A percentile compares a stretch with the other conserved stretches of the same genome.
Evolutionary conservation across 1,140 invertebrate genomes (phyloP).

Genomic region (Lanistes nyassanus): DNA sequence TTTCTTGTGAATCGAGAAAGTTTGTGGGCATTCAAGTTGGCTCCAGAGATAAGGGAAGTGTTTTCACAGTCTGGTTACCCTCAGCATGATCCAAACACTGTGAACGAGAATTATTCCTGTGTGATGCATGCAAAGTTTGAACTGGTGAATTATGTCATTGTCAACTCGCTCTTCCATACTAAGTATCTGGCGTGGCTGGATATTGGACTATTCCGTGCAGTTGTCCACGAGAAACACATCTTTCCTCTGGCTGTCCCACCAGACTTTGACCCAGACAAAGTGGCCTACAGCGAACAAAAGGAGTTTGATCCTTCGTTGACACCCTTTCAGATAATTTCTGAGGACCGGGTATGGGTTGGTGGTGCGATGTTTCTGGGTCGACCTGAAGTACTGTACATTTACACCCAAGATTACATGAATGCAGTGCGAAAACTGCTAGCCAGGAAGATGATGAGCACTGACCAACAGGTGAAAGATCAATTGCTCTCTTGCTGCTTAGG

Average conservation of each 20-base stretch:
- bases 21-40: slow-evolving; percentile 54
- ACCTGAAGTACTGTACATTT: slow-evolving; percentile 40
- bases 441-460: slow-evolving; percentile 48
- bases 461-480: slow-evolving; percentile 51
- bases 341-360: slow-evolving; percentile 50
- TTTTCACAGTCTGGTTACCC: slow-evolving; percentile 51
- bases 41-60: slow-evolving; percentile 43
- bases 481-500: slow-evolving; percentile 33
- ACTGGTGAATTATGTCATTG: slow-evolving; percentile 46
- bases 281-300: slow-evolving; percentile 52
- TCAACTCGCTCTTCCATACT: slow-evolving; percentile 42
- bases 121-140: slow-evolving; percentile 63
- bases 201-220: slow-evolving; percentile 55
- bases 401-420: slow-evolving; percentile 46
- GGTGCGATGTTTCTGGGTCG: slow-evolving; percentile 51
- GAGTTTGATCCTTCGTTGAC: slow-evolving; percentile 33
- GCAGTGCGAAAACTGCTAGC: slow-evolving; percentile 42
- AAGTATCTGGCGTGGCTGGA: slow-evolving; percentile 59
- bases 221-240: slow-evolving; percentile 37
- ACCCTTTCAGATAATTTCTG: slow-evolving; percentile 38
- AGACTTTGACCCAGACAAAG: slow-evolving; percentile 45
- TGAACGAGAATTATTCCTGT: slow-evolving; percentile 52
- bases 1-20: slow-evolving; percentile 38
- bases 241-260: slow-evolving; percentile 45
- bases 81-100: slow-evolving; percentile 52